Evolutionary conservation across 2,113 vertebrate genomes (phyloP).

Genomic region (Chaenocephalus aceratus): DNA sequence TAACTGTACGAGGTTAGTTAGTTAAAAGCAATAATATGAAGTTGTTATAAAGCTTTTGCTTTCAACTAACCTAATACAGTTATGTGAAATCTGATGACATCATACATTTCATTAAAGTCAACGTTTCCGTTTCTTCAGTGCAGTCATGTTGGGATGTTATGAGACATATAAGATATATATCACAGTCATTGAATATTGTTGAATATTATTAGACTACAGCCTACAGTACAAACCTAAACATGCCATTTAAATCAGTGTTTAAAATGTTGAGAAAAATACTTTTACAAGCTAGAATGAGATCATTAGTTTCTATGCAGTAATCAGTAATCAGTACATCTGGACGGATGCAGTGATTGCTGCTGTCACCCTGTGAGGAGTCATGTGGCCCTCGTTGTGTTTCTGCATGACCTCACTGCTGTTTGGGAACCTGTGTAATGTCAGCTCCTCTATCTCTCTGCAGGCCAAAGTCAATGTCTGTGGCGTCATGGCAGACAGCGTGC

Average conservation of each 20-base stretch:
- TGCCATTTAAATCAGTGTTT: not conserved
- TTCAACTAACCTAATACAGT: too few relatives aligned
- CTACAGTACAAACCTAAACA: not conserved
- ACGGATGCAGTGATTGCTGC: not conserved
- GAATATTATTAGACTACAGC: not conserved
- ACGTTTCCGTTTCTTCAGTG: too few relatives aligned
- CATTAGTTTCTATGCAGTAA: not conserved
- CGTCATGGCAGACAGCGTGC: not conserved
- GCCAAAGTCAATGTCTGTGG: not conserved
- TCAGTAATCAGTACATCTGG: not conserved
- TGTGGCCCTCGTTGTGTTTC: slow-evolving; percentile 9
- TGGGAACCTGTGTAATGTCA: not conserved
- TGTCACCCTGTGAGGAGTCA: not conserved
- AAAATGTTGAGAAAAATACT: not conserved
- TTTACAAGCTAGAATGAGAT: too few relatives aligned
- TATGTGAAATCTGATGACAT: too few relatives aligned
- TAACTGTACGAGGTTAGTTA: too few relatives aligned
- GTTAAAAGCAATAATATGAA: too few relatives aligned
- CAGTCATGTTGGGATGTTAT: not conserved
- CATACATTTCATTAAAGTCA: too few relatives aligned
- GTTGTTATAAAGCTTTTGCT: too few relatives aligned
- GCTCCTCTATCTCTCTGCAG: slow-evolving; percentile 43
- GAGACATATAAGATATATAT: not conserved
- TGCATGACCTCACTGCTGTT: slow-evolving; percentile 20
- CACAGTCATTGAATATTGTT: not conserved